Evolutionary conservation across 2,888 invertebrate species (phyloP).

Genomic region (Podabrus alpinus): DNA sequence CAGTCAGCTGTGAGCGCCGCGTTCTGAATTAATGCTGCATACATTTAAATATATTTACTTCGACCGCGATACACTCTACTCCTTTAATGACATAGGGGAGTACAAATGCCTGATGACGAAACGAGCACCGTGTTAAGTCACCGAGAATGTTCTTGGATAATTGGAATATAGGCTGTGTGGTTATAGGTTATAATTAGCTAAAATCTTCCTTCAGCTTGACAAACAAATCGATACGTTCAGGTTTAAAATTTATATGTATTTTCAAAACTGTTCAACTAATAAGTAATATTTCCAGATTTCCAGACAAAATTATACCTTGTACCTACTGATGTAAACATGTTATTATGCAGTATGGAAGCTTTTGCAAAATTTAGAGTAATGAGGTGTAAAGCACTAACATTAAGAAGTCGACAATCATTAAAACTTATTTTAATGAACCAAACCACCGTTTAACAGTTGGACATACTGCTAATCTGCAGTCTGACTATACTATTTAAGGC

Average conservation of each 20-base stretch:
- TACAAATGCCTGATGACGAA: constrained; percentile 30
- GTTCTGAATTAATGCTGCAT: constrained; percentile 58
- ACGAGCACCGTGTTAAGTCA: constrained; percentile 29
- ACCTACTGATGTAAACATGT: neutral
- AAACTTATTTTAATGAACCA: too few relatives aligned
- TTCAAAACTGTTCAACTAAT: neutral
- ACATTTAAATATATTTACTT: constrained; percentile 58
- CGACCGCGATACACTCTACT: constrained; percentile 35
- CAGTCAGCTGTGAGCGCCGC: constrained; percentile 58
- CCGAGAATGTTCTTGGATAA: constrained; percentile 26
- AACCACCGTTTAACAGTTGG: too few relatives aligned
- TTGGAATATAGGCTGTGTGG: constrained; percentile 27
- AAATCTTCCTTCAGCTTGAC: neutral
- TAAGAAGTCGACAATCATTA: too few relatives aligned
- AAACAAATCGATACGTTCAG: neutral
- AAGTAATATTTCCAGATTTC: neutral
- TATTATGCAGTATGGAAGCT: too few relatives aligned
- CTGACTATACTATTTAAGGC: too few relatives aligned
- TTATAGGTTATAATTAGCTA: constrained; percentile 17
- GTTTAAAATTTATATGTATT: neutral
- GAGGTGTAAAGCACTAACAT: too few relatives aligned
- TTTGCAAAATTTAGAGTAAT: too few relatives aligned
- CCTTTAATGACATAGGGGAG: constrained; percentile 34
- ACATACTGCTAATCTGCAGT: too few relatives aligned
- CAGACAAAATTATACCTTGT: neutral